Percentiles rank a stretch among this genome's conserved stretches.
Evolutionary conservation across 2,113 vertebrate genomes (phyloP).

Genomic region (Anguilla japonica): DNA sequence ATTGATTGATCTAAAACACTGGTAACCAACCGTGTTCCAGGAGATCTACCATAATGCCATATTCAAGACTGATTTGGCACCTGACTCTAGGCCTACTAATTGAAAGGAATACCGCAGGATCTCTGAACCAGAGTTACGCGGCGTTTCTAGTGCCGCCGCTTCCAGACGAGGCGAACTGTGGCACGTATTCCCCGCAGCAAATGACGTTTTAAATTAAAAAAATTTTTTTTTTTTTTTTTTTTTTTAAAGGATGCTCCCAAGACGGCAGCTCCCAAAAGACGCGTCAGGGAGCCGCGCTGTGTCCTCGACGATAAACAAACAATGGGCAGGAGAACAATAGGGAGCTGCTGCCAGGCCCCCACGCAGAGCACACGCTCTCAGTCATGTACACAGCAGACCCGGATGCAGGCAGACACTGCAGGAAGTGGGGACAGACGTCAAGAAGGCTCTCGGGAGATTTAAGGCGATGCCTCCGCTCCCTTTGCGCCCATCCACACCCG

Average conservation of each 20-base stretch:
- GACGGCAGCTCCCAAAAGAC: constrained; percentile 30
- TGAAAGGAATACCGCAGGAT: neutral
- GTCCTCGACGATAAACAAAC: constrained; percentile 54
- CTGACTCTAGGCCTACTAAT: too few relatives aligned
- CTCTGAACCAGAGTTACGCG: neutral
- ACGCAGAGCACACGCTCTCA: constrained; percentile 20
- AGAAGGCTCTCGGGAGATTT: neutral
- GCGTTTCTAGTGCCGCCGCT: neutral
- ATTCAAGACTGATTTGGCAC: too few relatives aligned
- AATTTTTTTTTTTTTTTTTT: too few relatives aligned
- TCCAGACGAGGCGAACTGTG: neutral
- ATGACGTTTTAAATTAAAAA: too few relatives aligned
- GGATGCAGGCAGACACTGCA: constrained; percentile 28
- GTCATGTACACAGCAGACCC: neutral
- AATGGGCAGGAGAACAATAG: constrained; percentile 45
- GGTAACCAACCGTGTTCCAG: too few relatives aligned
- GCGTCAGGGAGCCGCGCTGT: constrained; percentile 38
- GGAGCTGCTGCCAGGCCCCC: constrained; percentile 25
- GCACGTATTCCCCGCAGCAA: too few relatives aligned
- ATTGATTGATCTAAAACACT: too few relatives aligned
- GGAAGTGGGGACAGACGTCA: constrained; percentile 31
- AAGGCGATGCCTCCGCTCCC: neutral
- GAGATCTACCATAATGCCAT: too few relatives aligned
- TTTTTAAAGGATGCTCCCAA: constrained; percentile 9
- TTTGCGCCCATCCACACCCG: neutral